Evolutionary conservation across 2,113 vertebrate species (phyloP), one percentile per base, ranked within the genome.

Genomic region (Seriola dumerili): DNA sequence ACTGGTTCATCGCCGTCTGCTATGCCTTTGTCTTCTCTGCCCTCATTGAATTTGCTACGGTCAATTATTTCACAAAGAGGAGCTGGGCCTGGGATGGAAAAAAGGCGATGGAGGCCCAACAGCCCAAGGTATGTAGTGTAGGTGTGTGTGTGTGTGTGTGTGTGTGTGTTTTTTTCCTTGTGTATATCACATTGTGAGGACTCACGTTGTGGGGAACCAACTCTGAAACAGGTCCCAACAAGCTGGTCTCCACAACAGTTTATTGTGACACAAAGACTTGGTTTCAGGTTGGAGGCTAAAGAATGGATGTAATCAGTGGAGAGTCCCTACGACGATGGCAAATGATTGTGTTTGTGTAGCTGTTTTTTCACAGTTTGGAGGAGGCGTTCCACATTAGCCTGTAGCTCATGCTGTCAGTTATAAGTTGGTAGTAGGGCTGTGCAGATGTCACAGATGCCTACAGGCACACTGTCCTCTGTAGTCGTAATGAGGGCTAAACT

Each of bases 21-120:
- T 99, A 99, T 1, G 97, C 97, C 58, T 99, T 99, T 13, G 98
- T 99, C 52, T 99, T 99, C 95, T 99, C 98, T 1, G 98, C 98
- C 3, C 94, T 99, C 78, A 99, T 99, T 40, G 98, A 99, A 91
- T 99, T 99, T 57, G 98, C 98, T 72, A 98, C 97, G 0, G 98
- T 99, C 68, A 99, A 99, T 94, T 99, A 99, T 91, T 99, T 99
- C 88, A 99, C 98, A 72, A 99, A 99, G 91, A 95, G 98, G 89
- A 97, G 98, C 89, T 99, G 98, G 98, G 98, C 98, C 19, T 99
- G 98, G 98, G 98, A 99, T 70, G 98, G 98, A n/a, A 99, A 99
- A 86, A 99, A 99, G 85, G 98, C 98, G 5, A 92, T 96, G 93
- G 98, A 99, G 87, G 98, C 97, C 19, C 97, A 97, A 44, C 98